Evolutionary conservation across 2,888 invertebrate species (phyloP), one percentile per base, ranked within the genome.

Genomic region (Clanis bilineata): DNA sequence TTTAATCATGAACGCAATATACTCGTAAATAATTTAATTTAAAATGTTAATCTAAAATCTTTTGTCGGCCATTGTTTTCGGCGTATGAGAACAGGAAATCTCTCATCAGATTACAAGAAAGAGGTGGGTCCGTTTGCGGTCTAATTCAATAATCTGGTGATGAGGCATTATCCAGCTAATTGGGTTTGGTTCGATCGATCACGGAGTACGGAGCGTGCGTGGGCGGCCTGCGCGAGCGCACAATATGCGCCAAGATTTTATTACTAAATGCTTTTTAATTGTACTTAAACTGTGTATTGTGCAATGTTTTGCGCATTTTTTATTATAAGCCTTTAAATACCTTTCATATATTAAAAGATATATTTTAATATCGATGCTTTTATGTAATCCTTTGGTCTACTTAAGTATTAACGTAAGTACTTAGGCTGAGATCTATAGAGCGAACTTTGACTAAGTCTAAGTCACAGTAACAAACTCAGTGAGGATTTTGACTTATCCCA

Each of bases 61-160:
- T 51, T 51, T 51, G 51, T 51, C 51, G 51, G 51, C 51, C 39
- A 60, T 43, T 60, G 58, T 58, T 51, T 51, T 15, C 39, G 38
- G 38, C 25, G 25, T 47, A 58, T 39, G 25, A 39, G 38, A 58
- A 57, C 18, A 39, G 47, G 82, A 83, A 84, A 82, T 71, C 74
- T 66, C 69, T 80, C 74, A 77, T 80, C 74, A 77, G 73, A 72
- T 74, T 81, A 85, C 86, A 83, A 82, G 85, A 85, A 85, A 86
- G 76, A 81, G 84, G 83, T 79, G 74, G 82, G 76, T 65, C 74
- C 76, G 71, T 78, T 78, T 81, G 83, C 76, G 73, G 80, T 74
- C 71, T 86, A 83, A 85, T 86, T 85, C 77, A 88, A 86, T 86
- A 85, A 87, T 86, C 82, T 76, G 72, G 72, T 73, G 74, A 79